Percentiles rank a stretch among this genome's conserved stretches.
These are phyloP conservation scores for Lophotis ruficrista DNA, from an alignment of 2,113 vertebrate species.

Conservation along the genomic window DNA sequence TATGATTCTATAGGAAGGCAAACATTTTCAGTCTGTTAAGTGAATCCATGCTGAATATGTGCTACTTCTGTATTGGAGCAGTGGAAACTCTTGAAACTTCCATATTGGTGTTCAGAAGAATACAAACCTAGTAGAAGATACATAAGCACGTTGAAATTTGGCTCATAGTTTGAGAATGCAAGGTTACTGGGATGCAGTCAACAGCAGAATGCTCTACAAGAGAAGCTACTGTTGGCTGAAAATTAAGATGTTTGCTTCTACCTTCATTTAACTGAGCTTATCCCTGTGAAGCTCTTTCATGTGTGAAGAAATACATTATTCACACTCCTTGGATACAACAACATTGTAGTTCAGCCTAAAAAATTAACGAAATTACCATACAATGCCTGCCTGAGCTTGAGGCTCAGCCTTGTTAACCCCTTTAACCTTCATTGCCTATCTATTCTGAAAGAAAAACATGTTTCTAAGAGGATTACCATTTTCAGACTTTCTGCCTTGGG, in stretches of 20 bases:
- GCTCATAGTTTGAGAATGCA: neutral
- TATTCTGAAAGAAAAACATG: constrained; percentile 25
- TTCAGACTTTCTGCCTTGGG: neutral
- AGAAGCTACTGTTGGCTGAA: constrained; percentile 22
- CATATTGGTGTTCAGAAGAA: neutral
- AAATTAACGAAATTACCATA: constrained; percentile 56
- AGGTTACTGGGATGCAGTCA: neutral
- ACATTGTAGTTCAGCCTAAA: constrained; percentile 46
- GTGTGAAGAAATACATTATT: constrained; percentile 70
- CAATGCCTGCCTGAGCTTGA: constrained; percentile 17
- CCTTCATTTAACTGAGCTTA: constrained; percentile 32
- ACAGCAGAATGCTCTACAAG: neutral
- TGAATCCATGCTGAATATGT: neutral
- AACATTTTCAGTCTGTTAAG: neutral
- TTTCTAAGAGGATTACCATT: constrained; percentile 41
- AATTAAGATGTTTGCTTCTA: constrained; percentile 66
- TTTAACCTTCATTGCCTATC: constrained; percentile 19
- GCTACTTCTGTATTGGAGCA: neutral
- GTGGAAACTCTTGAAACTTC: neutral
- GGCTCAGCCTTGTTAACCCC: constrained; percentile 56
- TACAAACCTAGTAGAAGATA: neutral
- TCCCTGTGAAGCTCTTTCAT: constrained; percentile 31
- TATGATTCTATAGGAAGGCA: too few relatives aligned
- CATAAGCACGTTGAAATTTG: neutral
- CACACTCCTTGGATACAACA: constrained; percentile 37